Evolutionary conservation across 2,797 vertebrate genomes (phyloP), one percentile per base, ranked within the genome.

Genomic region (Pelobates cultripes): DNA sequence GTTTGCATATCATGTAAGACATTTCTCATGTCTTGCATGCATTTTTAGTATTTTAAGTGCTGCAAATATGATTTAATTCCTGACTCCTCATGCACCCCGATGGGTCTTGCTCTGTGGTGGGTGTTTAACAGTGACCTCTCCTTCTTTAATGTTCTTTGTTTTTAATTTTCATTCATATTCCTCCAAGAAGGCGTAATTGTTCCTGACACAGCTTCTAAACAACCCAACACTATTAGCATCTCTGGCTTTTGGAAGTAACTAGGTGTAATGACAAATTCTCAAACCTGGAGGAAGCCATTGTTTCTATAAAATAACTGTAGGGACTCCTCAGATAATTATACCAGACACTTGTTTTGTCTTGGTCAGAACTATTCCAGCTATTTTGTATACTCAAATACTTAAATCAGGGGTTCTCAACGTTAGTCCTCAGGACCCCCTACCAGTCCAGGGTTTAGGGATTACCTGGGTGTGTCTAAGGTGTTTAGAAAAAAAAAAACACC

Each of bases 101-200:
- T 51, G 67, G 14, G 5, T 47, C 61, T 45, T 73, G 8, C 51
- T 44, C 47, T 12, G 28, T 43, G 44, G 10, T 51, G 63, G 69
- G 28, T 67, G 60, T 41, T 28, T 42, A 73, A 43, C n/a, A 55
- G 82, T 86, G 40, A 67, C 75, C 66, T 72, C 64, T 76, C 28
- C 73, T 75, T 10, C 44, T 66, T 55, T 91, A 91, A 91, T 28
- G 28, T 28, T 90, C 89, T 87, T 87, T 53, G n/a, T 57, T 78
- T 78, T 81, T 81, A 15, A 63, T 78, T 78, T 79, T 81, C 88
- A 92, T 89, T 82, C 88, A 91, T 89, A 90, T 85, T 85, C 88
- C 92, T 88, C 86, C 90, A 91, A 89, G 91, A 91, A 91, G 92
- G 88, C 91, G 86, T 92, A 92, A 92, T 86, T 88, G 85, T 86